phyloP scores from a whole-genome alignment of 1,140 invertebrate species.

The Sycobia sp. region DNA sequence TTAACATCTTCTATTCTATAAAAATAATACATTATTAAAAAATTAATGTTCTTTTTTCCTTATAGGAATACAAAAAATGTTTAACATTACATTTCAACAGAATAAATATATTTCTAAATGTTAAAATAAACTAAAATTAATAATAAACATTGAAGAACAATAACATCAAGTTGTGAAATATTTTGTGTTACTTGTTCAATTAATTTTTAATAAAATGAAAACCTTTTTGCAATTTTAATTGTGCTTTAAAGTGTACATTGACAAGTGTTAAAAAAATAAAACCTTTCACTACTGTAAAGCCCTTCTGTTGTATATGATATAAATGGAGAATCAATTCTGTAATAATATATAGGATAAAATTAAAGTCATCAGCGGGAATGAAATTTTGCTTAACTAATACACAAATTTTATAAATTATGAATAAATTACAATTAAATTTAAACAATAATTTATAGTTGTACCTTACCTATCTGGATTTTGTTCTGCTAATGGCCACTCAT shows the following conservation, averaged over 20 bases:
- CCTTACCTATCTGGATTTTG: slow-evolving; percentile 54
- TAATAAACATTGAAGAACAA: slow-evolving; percentile 13
- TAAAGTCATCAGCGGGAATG: not conserved
- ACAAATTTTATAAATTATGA: too few species aligned
- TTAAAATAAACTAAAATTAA: slow-evolving; percentile 16
- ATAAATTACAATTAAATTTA: slow-evolving; percentile 12
- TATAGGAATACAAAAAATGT: not conserved
- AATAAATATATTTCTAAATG: slow-evolving; percentile 28
- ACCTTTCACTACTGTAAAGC: slow-evolving; percentile 56
- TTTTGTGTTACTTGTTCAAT: slow-evolving; percentile 10
- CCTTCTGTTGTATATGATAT: slow-evolving; percentile 58
- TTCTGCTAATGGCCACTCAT: slow-evolving; percentile 62
- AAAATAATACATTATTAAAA: not conserved
- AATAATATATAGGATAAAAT: slow-evolving; percentile 40
- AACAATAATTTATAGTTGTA: not conserved
- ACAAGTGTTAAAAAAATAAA: slow-evolving; percentile 38
- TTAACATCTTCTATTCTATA: slow-evolving; percentile 56
- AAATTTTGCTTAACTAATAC: not conserved
- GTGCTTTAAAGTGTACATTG: slow-evolving; percentile 28
- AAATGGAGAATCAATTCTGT: slow-evolving; percentile 57
- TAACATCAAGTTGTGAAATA: slow-evolving; percentile 29
- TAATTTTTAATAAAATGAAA: slow-evolving; percentile 12
- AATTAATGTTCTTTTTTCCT: not conserved
- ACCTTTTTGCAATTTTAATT: slow-evolving; percentile 20
- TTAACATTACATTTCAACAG: slow-evolving; percentile 8